These are phyloP conservation scores for Calidris pugnax DNA, from an alignment of 2,113 vertebrate genomes.

Conservation along the genomic window DNA sequence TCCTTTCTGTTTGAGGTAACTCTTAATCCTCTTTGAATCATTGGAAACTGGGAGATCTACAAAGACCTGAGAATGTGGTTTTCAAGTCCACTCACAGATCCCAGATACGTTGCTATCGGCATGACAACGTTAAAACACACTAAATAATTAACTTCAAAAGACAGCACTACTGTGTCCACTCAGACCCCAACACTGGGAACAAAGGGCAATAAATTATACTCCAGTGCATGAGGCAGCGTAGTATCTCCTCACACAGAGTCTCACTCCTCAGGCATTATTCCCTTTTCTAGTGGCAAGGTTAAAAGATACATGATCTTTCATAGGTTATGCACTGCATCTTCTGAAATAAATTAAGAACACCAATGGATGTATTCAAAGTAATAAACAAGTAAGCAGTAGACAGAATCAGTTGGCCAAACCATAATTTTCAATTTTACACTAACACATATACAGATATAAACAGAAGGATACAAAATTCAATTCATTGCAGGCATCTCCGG, in stretches of 20 bases:
- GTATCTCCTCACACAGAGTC: rapidly evolving
- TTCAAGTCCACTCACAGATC: neutral
- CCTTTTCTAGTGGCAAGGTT: neutral
- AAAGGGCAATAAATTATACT: neutral
- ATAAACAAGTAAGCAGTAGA: neutral
- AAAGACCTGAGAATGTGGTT: neutral
- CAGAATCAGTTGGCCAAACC: neutral
- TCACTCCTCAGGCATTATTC: neutral
- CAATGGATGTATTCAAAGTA: neutral
- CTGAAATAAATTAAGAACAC: neutral
- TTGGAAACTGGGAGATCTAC: neutral
- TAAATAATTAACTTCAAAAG: neutral
- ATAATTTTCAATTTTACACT: neutral
- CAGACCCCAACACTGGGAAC: neutral
- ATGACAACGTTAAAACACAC: neutral
- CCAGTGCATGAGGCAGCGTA: neutral
- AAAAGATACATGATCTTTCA: neutral
- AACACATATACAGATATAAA: neutral
- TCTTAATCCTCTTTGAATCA: neutral
- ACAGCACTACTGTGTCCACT: neutral
- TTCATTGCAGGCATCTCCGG: neutral
- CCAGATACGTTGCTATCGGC: neutral
- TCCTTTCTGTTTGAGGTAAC: neutral
- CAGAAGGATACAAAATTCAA: neutral
- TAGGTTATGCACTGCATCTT: neutral